Evolutionary conservation across 1,140 invertebrate genomes (phyloP).

Genomic region (Micrasema minimum): DNA sequence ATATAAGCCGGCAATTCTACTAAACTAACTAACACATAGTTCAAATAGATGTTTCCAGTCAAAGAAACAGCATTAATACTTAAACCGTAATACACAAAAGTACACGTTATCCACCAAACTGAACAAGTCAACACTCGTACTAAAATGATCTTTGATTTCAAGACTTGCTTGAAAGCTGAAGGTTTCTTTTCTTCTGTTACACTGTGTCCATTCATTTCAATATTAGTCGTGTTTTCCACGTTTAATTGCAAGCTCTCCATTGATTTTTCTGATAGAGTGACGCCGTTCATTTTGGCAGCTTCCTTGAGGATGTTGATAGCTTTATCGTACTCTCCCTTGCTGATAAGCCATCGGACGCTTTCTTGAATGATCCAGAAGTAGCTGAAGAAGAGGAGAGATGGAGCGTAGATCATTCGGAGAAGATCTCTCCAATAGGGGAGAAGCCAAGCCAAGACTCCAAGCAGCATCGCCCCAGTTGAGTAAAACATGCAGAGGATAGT

Average conservation of each 20-base stretch:
- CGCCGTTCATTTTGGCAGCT: conserved; percentile 76
- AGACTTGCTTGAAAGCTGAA: conserved; percentile 64
- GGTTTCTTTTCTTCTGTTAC: conserved; percentile 54
- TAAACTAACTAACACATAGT: conserved; percentile 75
- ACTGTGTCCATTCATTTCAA: conserved; percentile 18
- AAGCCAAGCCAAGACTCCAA: conserved; percentile 77
- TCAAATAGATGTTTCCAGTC: conserved; percentile 74
- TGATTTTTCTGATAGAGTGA: conserved; percentile 68
- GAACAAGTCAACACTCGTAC: conserved; percentile 74
- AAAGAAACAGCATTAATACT: conserved; percentile 84
- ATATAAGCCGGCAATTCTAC: conserved; percentile 81
- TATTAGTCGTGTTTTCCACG: conserved; percentile 56
- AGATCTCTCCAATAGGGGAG: conserved; percentile 78
- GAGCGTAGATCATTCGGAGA: conserved; percentile 75
- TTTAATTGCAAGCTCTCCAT: conserved; percentile 65
- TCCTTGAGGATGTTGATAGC: conserved; percentile 71
- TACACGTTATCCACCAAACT: conserved; percentile 78
- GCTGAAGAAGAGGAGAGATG: conserved; percentile 73
- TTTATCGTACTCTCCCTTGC: conserved; percentile 73
- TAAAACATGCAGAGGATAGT: conserved; percentile 77
- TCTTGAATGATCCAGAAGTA: conserved; percentile 75
- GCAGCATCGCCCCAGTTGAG: conserved; percentile 76
- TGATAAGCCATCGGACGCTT: conserved; percentile 82
- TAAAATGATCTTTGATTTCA: conserved; percentile 71
- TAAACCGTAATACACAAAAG: conserved; percentile 84